phyloP scores from a whole-genome alignment of 2,113 vertebrate genomes.

The Pithys albifrons region DNA sequence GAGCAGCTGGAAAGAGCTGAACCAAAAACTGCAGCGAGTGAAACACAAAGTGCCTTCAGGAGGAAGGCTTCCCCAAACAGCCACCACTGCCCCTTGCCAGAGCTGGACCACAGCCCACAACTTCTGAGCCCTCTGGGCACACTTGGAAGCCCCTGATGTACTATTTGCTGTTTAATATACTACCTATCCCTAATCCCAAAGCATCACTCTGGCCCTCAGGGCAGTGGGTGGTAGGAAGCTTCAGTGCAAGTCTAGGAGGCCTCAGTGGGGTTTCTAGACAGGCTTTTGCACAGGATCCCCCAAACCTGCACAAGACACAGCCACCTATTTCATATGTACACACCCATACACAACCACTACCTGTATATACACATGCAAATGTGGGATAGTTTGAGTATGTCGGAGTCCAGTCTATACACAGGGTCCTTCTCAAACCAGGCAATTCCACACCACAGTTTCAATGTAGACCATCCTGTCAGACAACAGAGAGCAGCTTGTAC shows the following conservation, averaged over 20 bases:
- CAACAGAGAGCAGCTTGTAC: accelerated
- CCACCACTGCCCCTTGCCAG: not conserved
- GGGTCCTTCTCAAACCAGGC: not conserved
- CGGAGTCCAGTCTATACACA: accelerated
- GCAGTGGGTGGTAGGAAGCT: not conserved
- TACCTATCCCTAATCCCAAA: not conserved
- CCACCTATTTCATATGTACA: accelerated
- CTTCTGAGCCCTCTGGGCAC: not conserved
- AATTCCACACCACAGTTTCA: accelerated
- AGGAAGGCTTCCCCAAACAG: not conserved
- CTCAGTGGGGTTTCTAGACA: not conserved
- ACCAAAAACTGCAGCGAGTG: not conserved
- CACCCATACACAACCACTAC: not conserved
- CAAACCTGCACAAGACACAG: not conserved
- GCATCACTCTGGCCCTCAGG: not conserved
- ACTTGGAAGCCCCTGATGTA: not conserved
- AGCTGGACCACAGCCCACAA: accelerated
- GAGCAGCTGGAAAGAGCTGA: not conserved
- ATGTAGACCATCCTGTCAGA: not conserved
- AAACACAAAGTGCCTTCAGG: not conserved
- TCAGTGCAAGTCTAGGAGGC: not conserved
- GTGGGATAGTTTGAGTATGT: accelerated
- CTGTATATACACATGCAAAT: accelerated
- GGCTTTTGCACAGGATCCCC: not conserved
- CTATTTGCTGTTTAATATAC: not conserved